Conservation (phyloP, 2,888 invertebrate genomes). For the Drosophila melanocephala region DNA sequence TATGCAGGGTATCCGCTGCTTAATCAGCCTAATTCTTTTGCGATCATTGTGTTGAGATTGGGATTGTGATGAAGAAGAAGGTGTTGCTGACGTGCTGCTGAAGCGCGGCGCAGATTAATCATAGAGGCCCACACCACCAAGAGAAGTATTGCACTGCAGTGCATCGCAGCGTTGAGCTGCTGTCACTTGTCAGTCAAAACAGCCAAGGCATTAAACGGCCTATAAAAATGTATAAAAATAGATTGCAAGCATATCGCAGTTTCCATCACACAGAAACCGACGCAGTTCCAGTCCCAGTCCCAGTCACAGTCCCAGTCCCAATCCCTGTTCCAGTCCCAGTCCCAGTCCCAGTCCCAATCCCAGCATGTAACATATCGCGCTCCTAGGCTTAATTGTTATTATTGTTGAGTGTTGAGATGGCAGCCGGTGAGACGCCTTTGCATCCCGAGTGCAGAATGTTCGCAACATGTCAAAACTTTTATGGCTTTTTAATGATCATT, state of each 20-base stretch:
- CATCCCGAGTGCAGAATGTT: conserved; percentile 69
- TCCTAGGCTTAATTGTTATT: conserved; percentile 72
- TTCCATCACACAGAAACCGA: background rate
- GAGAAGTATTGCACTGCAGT: conserved; percentile 48
- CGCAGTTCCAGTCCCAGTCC: background rate
- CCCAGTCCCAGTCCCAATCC: conserved; percentile 3
- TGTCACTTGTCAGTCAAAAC: conserved; percentile 74
- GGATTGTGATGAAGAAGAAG: conserved; percentile 24
- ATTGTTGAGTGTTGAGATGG: conserved; percentile 60
- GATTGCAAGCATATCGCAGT: conserved; percentile 51
- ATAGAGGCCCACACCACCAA: conserved; percentile 68
- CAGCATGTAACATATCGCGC: conserved; percentile 44
- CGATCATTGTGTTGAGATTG: conserved; percentile 15
- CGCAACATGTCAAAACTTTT: conserved; percentile 72
- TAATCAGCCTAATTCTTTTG: conserved; percentile 30
- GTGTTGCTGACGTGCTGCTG: conserved; percentile 57
- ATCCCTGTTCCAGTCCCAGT: background rate
- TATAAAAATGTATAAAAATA: conserved; percentile 70
- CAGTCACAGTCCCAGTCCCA: background rate
- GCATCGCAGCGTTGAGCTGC: conserved; percentile 52
- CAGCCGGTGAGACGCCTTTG: conserved; percentile 47
- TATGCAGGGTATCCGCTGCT: conserved; percentile 23
- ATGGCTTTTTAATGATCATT: conserved; percentile 63
- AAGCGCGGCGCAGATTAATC: conserved; percentile 75
- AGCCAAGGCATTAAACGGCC: conserved; percentile 58